Percentiles rank a stretch among this genome's conserved stretches.
phyloP scores from a whole-genome alignment of 2,113 vertebrate species.

The Hemiprocne comata region DNA sequence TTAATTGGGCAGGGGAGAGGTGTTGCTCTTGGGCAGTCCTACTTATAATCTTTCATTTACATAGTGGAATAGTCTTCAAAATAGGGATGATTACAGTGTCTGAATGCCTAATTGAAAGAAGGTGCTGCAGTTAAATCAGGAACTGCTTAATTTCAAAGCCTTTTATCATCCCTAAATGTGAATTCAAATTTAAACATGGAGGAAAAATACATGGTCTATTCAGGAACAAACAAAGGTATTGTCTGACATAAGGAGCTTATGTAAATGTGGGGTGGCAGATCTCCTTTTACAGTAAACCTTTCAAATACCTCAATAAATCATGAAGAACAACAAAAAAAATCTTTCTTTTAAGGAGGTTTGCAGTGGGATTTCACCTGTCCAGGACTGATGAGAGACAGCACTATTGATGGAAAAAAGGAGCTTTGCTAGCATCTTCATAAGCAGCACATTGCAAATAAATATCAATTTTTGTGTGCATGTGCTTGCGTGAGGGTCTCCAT shows the following conservation, averaged over 20 bases:
- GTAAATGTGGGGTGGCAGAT: slow-evolving; percentile 36
- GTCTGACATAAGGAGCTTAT: slow-evolving; percentile 56
- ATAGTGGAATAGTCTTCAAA: slow-evolving; percentile 19
- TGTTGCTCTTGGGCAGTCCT: background rate
- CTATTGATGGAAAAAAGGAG: background rate
- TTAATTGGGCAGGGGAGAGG: background rate
- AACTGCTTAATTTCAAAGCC: slow-evolving; percentile 8
- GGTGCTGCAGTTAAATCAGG: slow-evolving; percentile 23
- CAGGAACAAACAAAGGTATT: slow-evolving; percentile 59
- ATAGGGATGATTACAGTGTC: slow-evolving; percentile 21
- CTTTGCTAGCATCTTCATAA: background rate
- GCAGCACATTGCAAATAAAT: background rate
- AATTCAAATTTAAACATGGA: slow-evolving; percentile 41
- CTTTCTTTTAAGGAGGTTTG: slow-evolving; percentile 25
- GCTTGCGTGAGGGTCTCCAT: background rate
- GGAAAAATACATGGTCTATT: background rate
- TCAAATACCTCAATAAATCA: slow-evolving; percentile 49
- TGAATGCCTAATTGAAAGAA: slow-evolving; percentile 48
- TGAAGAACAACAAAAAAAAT: background rate
- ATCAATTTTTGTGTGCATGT: background rate
- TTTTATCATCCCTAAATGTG: slow-evolving; percentile 29
- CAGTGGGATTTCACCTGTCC: slow-evolving; percentile 6
- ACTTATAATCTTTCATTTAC: slow-evolving; percentile 41
- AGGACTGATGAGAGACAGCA: background rate
- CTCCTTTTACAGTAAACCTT: slow-evolving; percentile 56